Evolutionary conservation across 1,140 invertebrate species (phyloP), one percentile per base, ranked within the genome.

Genomic region (Amphibalanus amphitrite): DNA sequence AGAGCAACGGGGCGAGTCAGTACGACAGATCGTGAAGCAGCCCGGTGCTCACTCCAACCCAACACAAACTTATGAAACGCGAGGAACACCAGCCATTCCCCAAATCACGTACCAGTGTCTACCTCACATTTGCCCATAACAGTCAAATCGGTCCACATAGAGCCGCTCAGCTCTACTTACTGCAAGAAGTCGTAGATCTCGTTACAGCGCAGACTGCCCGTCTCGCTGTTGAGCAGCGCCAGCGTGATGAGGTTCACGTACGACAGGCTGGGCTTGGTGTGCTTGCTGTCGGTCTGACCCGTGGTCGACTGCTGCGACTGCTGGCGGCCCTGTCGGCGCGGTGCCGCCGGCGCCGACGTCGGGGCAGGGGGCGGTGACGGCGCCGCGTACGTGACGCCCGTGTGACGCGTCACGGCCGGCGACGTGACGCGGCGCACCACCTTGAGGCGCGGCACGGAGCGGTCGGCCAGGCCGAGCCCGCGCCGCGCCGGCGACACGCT

Each of bases 161-260:
- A n/a, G n/a, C n/a, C n/a, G n/a, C 33, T 20, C 10, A 8, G 47
- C 47, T n/a, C 28, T 10, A 67, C 65, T 67, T 10, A 67, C 65
- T 67, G 65, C n/a, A 67, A 26, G 23, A 67, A 67, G 65, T 67
- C 65, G 65, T 67, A 67, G 65, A 67, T 67, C 65, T 67, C 65
- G 28, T 67, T 67, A 26, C 65, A 67, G n/a, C 65, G 65, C 65
- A 67, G 65, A 10, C 26, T 28, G 65, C 65, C 65, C 26, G 26
- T 67, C 26, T 26, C 26, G 28, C 65, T 67, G 65, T 67, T 67
- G 3, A 67, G 65, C 65, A 67, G 65, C 65, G 65, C 65, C 65
- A 67, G 65, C 65, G 65, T 67, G 65, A 67, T 67, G 26, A 67
- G 65, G 28, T 67, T 67, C 3, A 67, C 65, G 28, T 67, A 67